Percentiles rank a stretch among this genome's conserved stretches.
These are phyloP conservation scores for Apamea monoglypha DNA, from an alignment of 2,888 invertebrate species.

Conservation along the genomic window DNA sequence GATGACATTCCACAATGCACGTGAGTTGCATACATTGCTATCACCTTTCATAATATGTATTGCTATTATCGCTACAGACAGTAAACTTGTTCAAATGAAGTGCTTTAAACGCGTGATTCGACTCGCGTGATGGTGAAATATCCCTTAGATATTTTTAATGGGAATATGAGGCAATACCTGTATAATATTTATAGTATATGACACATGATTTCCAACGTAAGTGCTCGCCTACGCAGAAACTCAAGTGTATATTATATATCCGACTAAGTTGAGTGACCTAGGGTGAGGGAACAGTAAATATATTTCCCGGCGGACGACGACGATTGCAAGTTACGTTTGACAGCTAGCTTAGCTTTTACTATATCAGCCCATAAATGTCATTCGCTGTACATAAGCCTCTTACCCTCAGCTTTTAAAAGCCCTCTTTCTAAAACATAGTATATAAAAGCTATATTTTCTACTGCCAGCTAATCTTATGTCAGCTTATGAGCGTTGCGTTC, in stretches of 20 bases:
- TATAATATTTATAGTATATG: constrained; percentile 3
- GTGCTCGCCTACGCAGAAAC: constrained; percentile 6
- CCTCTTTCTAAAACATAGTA: not conserved
- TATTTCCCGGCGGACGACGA: not conserved
- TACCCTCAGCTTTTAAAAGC: constrained; percentile 20
- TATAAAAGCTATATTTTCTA: not conserved
- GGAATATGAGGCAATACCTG: constrained; percentile 17
- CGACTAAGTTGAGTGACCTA: constrained; percentile 26
- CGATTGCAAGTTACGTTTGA: not conserved
- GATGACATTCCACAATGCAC: constrained; percentile 9
- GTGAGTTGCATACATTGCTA: constrained; percentile 15
- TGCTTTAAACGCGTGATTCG: constrained; percentile 26
- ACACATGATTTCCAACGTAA: not conserved
- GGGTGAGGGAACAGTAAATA: not conserved
- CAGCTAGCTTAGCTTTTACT: not conserved
- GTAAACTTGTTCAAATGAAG: constrained; percentile 39
- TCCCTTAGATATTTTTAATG: constrained; percentile 1
- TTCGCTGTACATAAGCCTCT: not conserved
- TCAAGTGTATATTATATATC: not conserved
- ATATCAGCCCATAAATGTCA: not conserved
- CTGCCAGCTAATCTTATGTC: constrained; percentile 7
- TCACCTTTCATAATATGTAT: constrained; percentile 13
- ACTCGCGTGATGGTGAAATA: constrained; percentile 36
- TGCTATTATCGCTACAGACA: constrained; percentile 32
- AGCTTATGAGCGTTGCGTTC: constrained; percentile 1